Percentiles rank a stretch among this genome's conserved stretches.
Evolutionary conservation across 2,113 vertebrate genomes (phyloP).

Genomic region (Electrona antarctica): DNA sequence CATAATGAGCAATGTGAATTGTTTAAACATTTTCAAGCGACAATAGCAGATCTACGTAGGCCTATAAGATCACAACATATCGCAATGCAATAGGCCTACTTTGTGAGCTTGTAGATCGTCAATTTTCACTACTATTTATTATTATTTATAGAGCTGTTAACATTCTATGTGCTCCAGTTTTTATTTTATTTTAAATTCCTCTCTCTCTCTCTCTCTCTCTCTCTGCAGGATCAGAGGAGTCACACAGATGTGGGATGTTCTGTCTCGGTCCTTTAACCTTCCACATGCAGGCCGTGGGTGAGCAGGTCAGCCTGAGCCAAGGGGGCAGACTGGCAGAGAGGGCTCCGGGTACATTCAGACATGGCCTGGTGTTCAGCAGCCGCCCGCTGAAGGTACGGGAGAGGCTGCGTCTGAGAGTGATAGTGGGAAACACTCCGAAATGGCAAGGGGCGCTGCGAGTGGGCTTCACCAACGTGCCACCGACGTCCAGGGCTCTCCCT

Average conservation of each 20-base stretch:
- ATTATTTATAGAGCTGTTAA: too few relatives aligned
- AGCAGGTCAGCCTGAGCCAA: slow-evolving; percentile 67
- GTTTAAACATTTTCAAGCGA: too few relatives aligned
- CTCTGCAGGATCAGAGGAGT: not conserved
- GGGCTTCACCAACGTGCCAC: slow-evolving; percentile 83
- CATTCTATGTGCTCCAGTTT: too few relatives aligned
- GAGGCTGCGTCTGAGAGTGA: slow-evolving; percentile 74
- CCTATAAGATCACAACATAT: too few relatives aligned
- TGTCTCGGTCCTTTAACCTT: slow-evolving; percentile 75
- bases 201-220: not conserved
- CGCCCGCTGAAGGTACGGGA: slow-evolving; percentile 72
- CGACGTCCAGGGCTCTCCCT: slow-evolving; percentile 61
- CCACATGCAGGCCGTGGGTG: slow-evolving; percentile 72
- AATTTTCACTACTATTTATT: too few relatives aligned
- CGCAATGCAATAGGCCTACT: too few relatives aligned
- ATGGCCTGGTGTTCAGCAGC: slow-evolving; percentile 84
- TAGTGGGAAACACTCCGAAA: slow-evolving; percentile 21
- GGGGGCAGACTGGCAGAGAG: slow-evolving; percentile 55
- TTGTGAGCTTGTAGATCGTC: too few relatives aligned
- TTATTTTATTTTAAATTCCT: not conserved
- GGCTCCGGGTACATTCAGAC: slow-evolving; percentile 58
- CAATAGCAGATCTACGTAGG: too few relatives aligned
- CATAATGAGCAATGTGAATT: too few relatives aligned
- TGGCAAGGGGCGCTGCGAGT: slow-evolving; percentile 83
- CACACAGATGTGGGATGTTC: slow-evolving; percentile 24